These are phyloP conservation scores for Stramonita haemastoma DNA, from an alignment of 2,888 invertebrate species.

Conservation along the genomic window DNA sequence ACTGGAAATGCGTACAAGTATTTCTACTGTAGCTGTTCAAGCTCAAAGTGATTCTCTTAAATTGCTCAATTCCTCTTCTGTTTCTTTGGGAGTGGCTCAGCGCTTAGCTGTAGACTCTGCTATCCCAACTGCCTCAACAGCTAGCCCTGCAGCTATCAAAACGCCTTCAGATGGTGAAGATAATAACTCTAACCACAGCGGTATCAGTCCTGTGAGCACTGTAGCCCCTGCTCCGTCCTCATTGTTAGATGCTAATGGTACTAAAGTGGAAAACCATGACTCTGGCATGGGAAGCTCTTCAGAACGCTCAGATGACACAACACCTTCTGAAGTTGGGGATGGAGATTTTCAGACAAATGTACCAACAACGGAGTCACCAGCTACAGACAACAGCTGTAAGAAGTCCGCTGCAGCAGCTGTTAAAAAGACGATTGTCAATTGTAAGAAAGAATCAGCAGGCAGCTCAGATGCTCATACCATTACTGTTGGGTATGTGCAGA, in stretches of 20 bases:
- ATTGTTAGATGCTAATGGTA: slow-evolving; percentile 57
- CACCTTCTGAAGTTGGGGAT: slow-evolving; percentile 70
- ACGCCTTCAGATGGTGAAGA: slow-evolving; percentile 63
- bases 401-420: neutral
- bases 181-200: slow-evolving; percentile 67
- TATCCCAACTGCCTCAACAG: slow-evolving; percentile 39
- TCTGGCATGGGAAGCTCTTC: slow-evolving; percentile 72
- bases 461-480: slow-evolving; percentile 53
- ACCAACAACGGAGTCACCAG: slow-evolving; percentile 43
- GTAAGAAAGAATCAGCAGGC: slow-evolving; percentile 34
- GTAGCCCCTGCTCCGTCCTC: slow-evolving; percentile 55
- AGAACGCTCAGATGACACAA: slow-evolving; percentile 69
- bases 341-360: slow-evolving; percentile 55
- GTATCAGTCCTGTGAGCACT: slow-evolving; percentile 57
- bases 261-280: slow-evolving; percentile 69
- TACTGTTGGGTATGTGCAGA: slow-evolving; percentile 63
- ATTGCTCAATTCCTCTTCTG: slow-evolving; percentile 41
- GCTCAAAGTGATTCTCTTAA: slow-evolving; percentile 32
- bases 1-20: neutral
- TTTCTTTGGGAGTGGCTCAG: slow-evolving; percentile 44
- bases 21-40: slow-evolving; percentile 15
- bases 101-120: slow-evolving; percentile 19
- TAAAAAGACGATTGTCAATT: slow-evolving; percentile 36
- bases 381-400: slow-evolving; percentile 31
- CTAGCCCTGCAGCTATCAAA: slow-evolving; percentile 53